A percentile compares a stretch with the other conserved stretches of the same genome.
Conservation (phyloP, 2,113 vertebrate species). For the Lates calcarifer region DNA sequence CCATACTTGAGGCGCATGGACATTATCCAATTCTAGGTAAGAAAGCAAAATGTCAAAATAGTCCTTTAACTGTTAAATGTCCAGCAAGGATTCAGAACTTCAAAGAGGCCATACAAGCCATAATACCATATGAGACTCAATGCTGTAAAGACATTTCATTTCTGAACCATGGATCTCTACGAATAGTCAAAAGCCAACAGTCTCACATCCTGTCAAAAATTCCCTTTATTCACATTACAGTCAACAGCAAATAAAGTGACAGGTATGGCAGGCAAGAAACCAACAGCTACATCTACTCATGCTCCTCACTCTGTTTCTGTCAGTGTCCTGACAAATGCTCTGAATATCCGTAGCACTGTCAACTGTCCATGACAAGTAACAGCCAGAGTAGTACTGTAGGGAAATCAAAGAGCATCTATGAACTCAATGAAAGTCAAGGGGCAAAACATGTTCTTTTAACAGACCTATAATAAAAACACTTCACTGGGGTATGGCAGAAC, state of each 20-base stretch:
- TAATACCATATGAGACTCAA: too few relatives aligned
- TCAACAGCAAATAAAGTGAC: neutral
- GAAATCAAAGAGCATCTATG: slow-evolving; percentile 15
- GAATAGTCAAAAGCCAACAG: neutral
- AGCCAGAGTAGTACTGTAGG: neutral
- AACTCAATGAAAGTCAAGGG: slow-evolving; percentile 3
- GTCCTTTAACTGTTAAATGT: too few relatives aligned
- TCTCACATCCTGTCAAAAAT: too few relatives aligned
- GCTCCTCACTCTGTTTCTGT: neutral
- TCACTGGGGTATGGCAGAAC: slow-evolving; percentile 13
- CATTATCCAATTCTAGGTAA: too few relatives aligned
- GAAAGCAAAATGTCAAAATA: too few relatives aligned
- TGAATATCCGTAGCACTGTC: neutral
- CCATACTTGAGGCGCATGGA: too few relatives aligned
- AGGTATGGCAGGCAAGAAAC: neutral
- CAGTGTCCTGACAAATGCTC: neutral
- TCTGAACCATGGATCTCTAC: neutral
- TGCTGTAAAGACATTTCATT: too few relatives aligned
- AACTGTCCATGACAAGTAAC: neutral
- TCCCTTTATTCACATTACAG: neutral
- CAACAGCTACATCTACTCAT: neutral
- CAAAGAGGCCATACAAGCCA: too few relatives aligned
- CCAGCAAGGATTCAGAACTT: too few relatives aligned
- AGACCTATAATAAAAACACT: slow-evolving; percentile 27
- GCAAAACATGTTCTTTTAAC: slow-evolving; percentile 36